Conservation (phyloP, 2,797 vertebrate species). For the Podarcis lilfordi region DNA sequence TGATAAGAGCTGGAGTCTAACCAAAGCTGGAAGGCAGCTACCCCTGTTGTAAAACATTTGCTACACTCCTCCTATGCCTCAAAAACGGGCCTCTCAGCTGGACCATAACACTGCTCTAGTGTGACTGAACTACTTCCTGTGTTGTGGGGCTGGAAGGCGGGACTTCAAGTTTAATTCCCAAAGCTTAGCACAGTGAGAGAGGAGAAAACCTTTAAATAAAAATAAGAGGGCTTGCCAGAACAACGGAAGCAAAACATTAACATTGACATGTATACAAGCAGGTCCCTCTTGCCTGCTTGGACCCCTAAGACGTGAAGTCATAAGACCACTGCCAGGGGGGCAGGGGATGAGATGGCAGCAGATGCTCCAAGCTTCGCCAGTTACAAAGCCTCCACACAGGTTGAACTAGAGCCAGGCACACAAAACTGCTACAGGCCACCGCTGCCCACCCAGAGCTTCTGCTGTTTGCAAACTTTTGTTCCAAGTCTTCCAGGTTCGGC, state of each 20-base stretch:
- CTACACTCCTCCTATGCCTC: background rate
- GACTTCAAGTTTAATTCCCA: background rate
- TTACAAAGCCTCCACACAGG: background rate
- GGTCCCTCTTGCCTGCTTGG: background rate
- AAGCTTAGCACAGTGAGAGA: too few relatives aligned
- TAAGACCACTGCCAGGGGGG: background rate
- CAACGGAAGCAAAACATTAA: background rate
- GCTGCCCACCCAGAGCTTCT: background rate
- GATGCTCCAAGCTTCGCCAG: background rate
- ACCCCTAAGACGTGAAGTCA: slow-evolving; percentile 5
- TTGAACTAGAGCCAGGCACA: background rate
- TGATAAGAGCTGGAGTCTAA: too few relatives aligned
- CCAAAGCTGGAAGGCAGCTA: too few relatives aligned
- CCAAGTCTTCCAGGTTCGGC: background rate
- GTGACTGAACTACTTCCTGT: accelerated
- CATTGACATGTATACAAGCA: background rate
- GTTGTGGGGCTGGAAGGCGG: accelerated
- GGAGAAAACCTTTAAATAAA: background rate
- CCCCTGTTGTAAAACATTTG: background rate
- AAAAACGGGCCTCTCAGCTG: background rate
- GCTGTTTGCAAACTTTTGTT: background rate
- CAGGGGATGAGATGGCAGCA: background rate
- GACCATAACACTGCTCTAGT: background rate
- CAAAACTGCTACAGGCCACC: background rate
- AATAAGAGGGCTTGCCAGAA: background rate